Evolutionary conservation across 1,140 invertebrate genomes (phyloP).

Genomic region (Drosophila rufa): DNA sequence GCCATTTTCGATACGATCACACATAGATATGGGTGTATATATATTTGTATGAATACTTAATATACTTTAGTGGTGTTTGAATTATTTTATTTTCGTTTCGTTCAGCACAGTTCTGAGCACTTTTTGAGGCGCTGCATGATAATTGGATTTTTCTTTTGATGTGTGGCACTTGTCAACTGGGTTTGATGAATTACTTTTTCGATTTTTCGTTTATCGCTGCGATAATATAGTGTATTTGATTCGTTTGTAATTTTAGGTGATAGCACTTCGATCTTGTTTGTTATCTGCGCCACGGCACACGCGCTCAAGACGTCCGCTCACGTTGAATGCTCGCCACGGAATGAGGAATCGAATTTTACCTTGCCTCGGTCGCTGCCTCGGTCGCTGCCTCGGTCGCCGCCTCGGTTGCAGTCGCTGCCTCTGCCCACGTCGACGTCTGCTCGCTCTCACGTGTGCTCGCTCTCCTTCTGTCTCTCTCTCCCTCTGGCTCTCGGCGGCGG

Average conservation of each 20-base stretch:
- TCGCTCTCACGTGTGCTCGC: slow-evolving; percentile 49
- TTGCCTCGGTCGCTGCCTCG: slow-evolving; percentile 45
- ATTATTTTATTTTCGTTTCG: slow-evolving; percentile 8
- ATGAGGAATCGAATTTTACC: slow-evolving; percentile 75
- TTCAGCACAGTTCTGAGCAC: slow-evolving; percentile 51
- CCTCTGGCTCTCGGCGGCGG: slow-evolving; percentile 18
- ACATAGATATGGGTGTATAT: slow-evolving; percentile 34
- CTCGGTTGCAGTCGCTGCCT: slow-evolving; percentile 5
- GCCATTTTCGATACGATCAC: slow-evolving; percentile 54
- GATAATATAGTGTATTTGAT: slow-evolving; percentile 35
- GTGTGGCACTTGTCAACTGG: slow-evolving; percentile 36
- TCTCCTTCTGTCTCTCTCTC: slow-evolving; percentile 20
- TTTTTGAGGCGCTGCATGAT: slow-evolving; percentile 49
- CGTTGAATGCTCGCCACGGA: slow-evolving; percentile 73
- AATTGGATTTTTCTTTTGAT: slow-evolving; percentile 17
- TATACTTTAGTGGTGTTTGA: slow-evolving; percentile 10
- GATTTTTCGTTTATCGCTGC: no score
- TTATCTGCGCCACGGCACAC: slow-evolving; percentile 53
- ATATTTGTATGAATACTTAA: slow-evolving; percentile 12
- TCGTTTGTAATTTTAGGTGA: slow-evolving; percentile 21
- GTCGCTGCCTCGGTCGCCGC: slow-evolving; percentile 13
- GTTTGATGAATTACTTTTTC: slow-evolving; percentile 26
- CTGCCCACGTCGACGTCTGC: slow-evolving; percentile 13
- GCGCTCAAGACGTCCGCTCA: slow-evolving; percentile 63
- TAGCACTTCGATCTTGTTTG: slow-evolving; percentile 36